Percentiles rank a stretch among this genome's conserved stretches.
These are phyloP conservation scores for Centrocercus urophasianus DNA, from an alignment of 2,113 vertebrate genomes.

Conservation along the genomic window DNA sequence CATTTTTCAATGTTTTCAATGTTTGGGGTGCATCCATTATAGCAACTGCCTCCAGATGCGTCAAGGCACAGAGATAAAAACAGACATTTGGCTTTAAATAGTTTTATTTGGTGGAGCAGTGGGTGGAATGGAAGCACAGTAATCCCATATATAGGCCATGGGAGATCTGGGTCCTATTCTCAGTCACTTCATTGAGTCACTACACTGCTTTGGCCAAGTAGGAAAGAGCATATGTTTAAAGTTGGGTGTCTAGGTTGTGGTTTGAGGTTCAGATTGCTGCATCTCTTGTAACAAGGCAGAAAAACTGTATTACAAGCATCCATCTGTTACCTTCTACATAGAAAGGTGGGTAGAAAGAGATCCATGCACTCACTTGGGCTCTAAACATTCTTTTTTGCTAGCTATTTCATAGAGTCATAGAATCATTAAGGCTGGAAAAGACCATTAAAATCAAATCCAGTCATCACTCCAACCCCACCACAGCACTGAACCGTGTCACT, in stretches of 20 bases:
- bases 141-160: neutral
- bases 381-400: neutral
- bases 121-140: neutral
- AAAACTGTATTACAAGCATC: neutral
- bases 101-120: constrained; percentile 14
- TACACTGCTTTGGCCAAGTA: neutral
- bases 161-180: neutral
- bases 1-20: constrained; percentile 6
- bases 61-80: neutral
- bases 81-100: constrained; percentile 5
- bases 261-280: neutral
- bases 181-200: neutral
- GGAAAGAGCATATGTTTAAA: neutral
- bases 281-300: neutral
- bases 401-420: neutral
- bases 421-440: too few species aligned
- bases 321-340: neutral
- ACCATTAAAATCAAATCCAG: too few species aligned
- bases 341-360: neutral
- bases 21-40: neutral
- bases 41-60: neutral
- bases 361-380: neutral
- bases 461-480: too few species aligned
- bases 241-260: neutral
- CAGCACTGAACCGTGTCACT: too few species aligned